Evolutionary conservation across 2,113 vertebrate genomes (phyloP).

Genomic region (Meriones unguiculatus): DNA sequence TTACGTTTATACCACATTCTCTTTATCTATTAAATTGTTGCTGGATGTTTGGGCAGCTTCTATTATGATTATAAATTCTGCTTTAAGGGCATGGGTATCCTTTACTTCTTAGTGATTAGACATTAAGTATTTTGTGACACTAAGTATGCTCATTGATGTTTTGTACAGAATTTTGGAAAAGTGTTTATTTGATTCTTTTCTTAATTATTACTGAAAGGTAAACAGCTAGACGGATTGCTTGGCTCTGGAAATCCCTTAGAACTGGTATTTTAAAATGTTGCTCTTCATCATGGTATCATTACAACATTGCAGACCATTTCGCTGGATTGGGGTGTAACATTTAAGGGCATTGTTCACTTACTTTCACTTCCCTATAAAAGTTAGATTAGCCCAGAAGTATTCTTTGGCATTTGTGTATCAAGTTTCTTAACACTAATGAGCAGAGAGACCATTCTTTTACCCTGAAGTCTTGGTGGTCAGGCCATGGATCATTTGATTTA

Average conservation of each 20-base stretch:
- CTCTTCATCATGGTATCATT: background rate
- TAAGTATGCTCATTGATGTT: background rate
- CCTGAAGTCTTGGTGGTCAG: background rate
- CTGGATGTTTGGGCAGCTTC: background rate
- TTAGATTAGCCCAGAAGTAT: background rate
- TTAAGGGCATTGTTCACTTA: background rate
- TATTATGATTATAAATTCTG: background rate
- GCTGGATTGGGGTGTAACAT: background rate
- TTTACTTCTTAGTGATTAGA: background rate
- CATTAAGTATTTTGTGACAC: background rate
- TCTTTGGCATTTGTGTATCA: background rate
- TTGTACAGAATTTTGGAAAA: background rate
- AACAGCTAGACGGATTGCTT: background rate
- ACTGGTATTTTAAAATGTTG: background rate
- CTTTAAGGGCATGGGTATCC: background rate
- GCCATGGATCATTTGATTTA: background rate
- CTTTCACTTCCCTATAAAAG: background rate
- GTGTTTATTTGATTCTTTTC: background rate
- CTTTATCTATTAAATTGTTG: background rate
- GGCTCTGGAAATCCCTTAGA: background rate
- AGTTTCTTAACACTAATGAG: background rate
- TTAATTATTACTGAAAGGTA: background rate
- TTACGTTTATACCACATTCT: background rate
- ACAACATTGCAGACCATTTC: background rate
- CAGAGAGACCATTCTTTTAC: background rate